Conservation (phyloP, 2,888 invertebrate species). For the Lathronympha strigana region DNA sequence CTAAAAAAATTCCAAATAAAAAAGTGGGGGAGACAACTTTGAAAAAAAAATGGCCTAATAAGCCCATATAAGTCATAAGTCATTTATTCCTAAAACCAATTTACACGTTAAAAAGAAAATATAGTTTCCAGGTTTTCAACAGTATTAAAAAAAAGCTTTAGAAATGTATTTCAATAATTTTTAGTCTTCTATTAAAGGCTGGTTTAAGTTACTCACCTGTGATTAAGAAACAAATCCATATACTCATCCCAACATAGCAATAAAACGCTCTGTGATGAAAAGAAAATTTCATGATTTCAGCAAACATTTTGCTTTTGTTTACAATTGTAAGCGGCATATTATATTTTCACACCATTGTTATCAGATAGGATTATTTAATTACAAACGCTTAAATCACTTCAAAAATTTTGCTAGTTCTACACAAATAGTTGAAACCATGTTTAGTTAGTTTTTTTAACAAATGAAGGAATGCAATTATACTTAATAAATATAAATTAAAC, state of each 20-base stretch:
- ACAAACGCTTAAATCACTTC: neutral
- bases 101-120: no score
- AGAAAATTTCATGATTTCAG: conserved; percentile 78
- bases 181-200: no score
- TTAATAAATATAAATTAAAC: neutral
- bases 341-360: conserved; percentile 3
- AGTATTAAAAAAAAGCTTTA: neutral
- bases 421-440: neutral
- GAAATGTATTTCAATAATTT: neutral
- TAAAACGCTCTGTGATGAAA: conserved; percentile 91
- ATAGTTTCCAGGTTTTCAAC: no score
- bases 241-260: conserved; percentile 91
- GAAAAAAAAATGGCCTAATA: no score
- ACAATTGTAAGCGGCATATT: conserved; percentile 37
- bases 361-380: neutral
- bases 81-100: no score
- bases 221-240: conserved; percentile 92
- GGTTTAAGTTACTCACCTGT: conserved; percentile 82
- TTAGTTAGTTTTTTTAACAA: no score
- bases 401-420: neutral
- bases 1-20: no score
- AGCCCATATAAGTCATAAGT: no score
- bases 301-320: conserved; percentile 52
- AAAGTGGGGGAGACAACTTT: no score
- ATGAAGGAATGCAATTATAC: no score